Evolutionary conservation across 2,113 vertebrate genomes (phyloP), one percentile per base, ranked within the genome.

Genomic region (Perca schrenkii): DNA sequence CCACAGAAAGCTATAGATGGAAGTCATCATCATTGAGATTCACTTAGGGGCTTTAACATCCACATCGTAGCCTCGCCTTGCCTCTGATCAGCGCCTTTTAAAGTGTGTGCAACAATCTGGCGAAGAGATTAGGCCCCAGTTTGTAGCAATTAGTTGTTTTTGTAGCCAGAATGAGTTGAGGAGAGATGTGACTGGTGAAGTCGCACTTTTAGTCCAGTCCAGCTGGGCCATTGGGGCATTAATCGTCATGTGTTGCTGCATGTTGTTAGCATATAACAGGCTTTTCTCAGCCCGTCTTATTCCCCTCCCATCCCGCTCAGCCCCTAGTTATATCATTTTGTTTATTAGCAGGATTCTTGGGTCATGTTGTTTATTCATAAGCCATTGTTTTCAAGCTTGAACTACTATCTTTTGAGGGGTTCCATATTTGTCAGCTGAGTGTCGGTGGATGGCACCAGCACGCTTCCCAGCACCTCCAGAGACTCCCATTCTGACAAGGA

Each of bases 401-500:
- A 84, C 77, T 79, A 90, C 86, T 93, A 88, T 89, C 89, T 88
- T 93, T 89, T 89, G 82, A 91, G 85, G 89, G 79, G 46, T 74
- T 73, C 95, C 92, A 90, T 94, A 97, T 98, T 97, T 98, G 96
- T 97, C 97, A 97, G 96, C 92, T 96, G 95, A 95, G 95, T 96
- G 97, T 92, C 95, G 74, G 95, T 90, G 97, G 96, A 97, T 97
- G 96, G 96, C 96, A 96, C 96, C 93, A 92, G 95, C 93, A 95
- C 95, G 94, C 94, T 95, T 92, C 94, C 94, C 91, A 53, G 92
- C 96, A 95, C 96, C 96, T 94, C 96, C 96, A 81, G 95, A 97
- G 96, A 97, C 95, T 95, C 93, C 93, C 94, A 92, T 93, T 93
- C 95, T 98, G 97, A 98, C 97, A 98, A 97, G 96, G 97, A 97